These are phyloP conservation scores for Leptinotarsa lineolata DNA, from an alignment of 1,140 invertebrate species.

Conservation along the genomic window DNA sequence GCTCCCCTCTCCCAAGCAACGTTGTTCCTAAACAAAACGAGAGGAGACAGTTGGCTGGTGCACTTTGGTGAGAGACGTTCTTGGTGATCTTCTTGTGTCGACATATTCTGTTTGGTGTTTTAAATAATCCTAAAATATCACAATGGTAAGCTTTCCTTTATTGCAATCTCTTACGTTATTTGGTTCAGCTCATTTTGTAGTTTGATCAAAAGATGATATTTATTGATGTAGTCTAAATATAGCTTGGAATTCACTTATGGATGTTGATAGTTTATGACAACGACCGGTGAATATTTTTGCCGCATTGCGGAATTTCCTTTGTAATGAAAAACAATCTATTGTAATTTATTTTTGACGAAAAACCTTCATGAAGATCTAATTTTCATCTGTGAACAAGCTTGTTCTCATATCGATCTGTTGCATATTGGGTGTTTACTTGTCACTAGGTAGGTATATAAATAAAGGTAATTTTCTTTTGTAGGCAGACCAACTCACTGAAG, in stretches of 20 bases:
- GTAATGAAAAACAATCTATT: background rate
- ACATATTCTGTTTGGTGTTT: slow-evolving; percentile 43
- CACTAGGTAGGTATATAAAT: background rate
- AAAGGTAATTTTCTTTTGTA: slow-evolving; percentile 54
- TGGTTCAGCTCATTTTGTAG: background rate
- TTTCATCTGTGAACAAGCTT: background rate
- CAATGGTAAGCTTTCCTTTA: slow-evolving; percentile 64
- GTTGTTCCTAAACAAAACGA: slow-evolving; percentile 50
- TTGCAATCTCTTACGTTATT: slow-evolving; percentile 38
- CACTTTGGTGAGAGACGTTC: slow-evolving; percentile 61
- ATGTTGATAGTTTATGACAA: slow-evolving; percentile 2
- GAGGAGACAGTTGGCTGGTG: slow-evolving; percentile 61
- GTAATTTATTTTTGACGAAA: background rate
- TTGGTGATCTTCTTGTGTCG: slow-evolving; percentile 53
- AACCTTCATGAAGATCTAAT: background rate
- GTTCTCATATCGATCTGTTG: slow-evolving; percentile 48
- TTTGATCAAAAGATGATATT: slow-evolving; percentile 32
- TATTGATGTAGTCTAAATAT: slow-evolving; percentile 26
- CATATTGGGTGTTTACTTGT: slow-evolving; percentile 44
- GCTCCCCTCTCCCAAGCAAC: slow-evolving; percentile 34
- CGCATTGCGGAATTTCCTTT: slow-evolving; percentile 47
- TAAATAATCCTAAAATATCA: slow-evolving; percentile 54
- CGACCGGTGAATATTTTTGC: slow-evolving; percentile 46
- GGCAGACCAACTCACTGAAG: slow-evolving; percentile 97
- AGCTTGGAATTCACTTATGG: background rate